Evolutionary conservation across 1,140 invertebrate species (phyloP).

Genomic region (Argopecten irradians): DNA sequence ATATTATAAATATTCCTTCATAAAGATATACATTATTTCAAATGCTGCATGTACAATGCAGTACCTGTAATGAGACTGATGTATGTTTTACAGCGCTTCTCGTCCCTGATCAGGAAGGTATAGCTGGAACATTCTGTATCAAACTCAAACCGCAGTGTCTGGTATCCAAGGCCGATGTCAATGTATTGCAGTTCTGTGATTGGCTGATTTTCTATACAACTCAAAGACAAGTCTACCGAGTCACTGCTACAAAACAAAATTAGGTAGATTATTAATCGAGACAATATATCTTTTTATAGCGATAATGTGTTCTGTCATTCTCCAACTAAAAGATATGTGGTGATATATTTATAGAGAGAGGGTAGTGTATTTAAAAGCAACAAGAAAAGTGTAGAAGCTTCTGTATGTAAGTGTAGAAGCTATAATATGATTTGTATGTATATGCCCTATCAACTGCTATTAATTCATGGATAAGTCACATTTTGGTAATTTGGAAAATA

Average conservation of each 20-base stretch:
- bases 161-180: conserved; percentile 69
- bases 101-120: conserved; percentile 67
- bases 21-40: too few relatives aligned
- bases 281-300: neutral
- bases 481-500: too few relatives aligned
- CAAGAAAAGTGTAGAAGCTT: too few relatives aligned
- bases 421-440: neutral
- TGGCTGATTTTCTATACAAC: conserved; percentile 68
- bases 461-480: too few relatives aligned
- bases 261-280: neutral
- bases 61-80: conserved; percentile 64
- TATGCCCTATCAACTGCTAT: too few relatives aligned
- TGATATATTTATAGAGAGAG: neutral
- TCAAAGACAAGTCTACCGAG: conserved; percentile 52
- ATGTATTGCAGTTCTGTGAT: conserved; percentile 69
- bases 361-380: too few relatives aligned
- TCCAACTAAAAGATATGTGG: neutral
- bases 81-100: conserved; percentile 64
- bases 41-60: neutral
- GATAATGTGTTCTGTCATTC: neutral
- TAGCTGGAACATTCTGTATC: conserved; percentile 70
- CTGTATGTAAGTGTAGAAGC: neutral
- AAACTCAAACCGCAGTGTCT: conserved; percentile 72
- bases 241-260: conserved; percentile 34
- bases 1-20: too few relatives aligned